Evolutionary conservation across 2,888 invertebrate genomes (phyloP), one percentile per base, ranked within the genome.

Genomic region (Phalangium opilio): DNA sequence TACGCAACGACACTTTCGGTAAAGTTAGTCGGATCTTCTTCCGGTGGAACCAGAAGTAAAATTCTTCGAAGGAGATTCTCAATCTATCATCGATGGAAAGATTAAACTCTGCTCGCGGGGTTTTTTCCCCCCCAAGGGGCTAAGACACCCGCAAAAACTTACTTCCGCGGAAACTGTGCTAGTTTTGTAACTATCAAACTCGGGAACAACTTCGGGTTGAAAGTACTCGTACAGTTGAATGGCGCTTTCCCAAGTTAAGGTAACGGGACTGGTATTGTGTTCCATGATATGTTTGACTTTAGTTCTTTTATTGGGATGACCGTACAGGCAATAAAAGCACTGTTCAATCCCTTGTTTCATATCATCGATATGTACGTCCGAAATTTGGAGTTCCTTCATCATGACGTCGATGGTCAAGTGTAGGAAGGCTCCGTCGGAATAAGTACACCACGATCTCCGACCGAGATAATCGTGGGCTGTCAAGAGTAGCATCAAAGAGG

Each of bases 391-490:
- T 45, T 63, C 62, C 27, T 55, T 47, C 43, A 59, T 52, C 35
- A 85, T 72, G 1, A 77, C 75, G 56, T 83, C 80, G 58, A 89
- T 70, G 17, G 78, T 79, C 59, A 85, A 84, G 55, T 79, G 74
- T 4, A 91, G 70, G 5, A 90, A 71, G 62, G 80, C 77, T 0
- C 83, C 85, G 55, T 81, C 77, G 52, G 79, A 76, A 50, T 75
- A 75, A 48, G 79, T 76, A 62, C 89, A 90, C 82, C 83, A 85
- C 1, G 76, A 74, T 46, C 76, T 75, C 63, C 68, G 72, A 49
- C 86, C 86, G 39, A 89, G 70, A 62, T 82, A 82, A 58, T 87
- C 85, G 64, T 89, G 89, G 2, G 79, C 86, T 38, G 80, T 77
- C 61, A 83, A 82, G 48, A 90, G 69, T 50, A 86, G 71, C 67